phyloP scores from a whole-genome alignment of 1,140 invertebrate species.

The Oncopodura yosiiana region DNA sequence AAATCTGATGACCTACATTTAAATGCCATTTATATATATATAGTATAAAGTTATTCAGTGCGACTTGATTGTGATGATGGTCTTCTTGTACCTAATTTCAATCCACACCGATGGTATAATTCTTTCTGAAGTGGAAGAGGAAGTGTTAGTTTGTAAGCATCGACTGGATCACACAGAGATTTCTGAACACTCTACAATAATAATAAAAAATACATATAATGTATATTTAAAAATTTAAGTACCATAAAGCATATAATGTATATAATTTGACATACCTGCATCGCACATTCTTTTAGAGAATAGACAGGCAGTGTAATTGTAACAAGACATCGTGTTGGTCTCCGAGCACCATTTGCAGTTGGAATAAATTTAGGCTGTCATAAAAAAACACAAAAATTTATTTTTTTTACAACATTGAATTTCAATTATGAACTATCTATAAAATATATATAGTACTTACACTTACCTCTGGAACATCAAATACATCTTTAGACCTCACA shows the following conservation, averaged over 20 bases:
- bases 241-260: too few species aligned
- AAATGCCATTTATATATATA: too few species aligned
- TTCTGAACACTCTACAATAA: too few species aligned
- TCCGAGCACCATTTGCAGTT: conserved; percentile 19
- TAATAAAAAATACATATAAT: too few species aligned
- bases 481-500: conserved; percentile 39
- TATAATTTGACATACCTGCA: too few species aligned
- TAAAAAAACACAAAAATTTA: conserved; percentile 15
- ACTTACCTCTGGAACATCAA: conserved; percentile 33
- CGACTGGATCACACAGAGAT: conserved; percentile 10
- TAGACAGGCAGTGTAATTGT: conserved; percentile 40
- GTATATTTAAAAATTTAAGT: too few species aligned
- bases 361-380: conserved; percentile 24
- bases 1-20: too few species aligned
- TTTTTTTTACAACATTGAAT: not conserved
- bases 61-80: too few species aligned
- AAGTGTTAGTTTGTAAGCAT: conserved; percentile 27
- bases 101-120: conserved; percentile 15
- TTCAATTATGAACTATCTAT: not conserved
- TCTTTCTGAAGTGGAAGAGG: conserved; percentile 26
- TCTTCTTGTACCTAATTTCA: too few species aligned
- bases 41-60: too few species aligned
- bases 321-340: conserved; percentile 36
- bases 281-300: conserved; percentile 38
- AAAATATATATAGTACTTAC: not conserved